A percentile compares a stretch with the other conserved stretches of the same genome.
phyloP scores from a whole-genome alignment of 2,797 vertebrate genomes.

The Morelia viridis region DNA sequence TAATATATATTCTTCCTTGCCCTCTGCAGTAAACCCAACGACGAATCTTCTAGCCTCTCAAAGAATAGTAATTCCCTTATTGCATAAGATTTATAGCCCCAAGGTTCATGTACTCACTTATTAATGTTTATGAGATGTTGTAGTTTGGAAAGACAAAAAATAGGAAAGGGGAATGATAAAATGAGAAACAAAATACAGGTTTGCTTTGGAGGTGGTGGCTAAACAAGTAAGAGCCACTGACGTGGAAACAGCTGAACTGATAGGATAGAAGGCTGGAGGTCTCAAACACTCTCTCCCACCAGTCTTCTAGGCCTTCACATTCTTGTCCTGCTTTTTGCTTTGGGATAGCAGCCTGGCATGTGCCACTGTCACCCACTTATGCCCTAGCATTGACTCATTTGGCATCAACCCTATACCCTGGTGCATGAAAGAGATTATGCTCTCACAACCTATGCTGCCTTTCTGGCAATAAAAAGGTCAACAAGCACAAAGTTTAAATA shows the following conservation, averaged over 20 bases:
- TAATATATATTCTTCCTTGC: background rate
- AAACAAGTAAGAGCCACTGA: background rate
- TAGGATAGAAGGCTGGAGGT: background rate
- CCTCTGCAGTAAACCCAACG: background rate
- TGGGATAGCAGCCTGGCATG: background rate
- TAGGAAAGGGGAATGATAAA: background rate
- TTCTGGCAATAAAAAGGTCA: background rate
- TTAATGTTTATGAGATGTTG: background rate
- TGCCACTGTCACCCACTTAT: background rate
- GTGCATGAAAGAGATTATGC: background rate
- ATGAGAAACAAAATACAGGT: background rate
- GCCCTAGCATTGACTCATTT: background rate
- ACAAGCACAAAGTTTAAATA: background rate
- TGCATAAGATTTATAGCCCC: background rate
- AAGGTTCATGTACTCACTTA: background rate
- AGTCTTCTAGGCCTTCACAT: background rate
- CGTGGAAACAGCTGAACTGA: background rate
- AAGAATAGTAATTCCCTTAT: background rate
- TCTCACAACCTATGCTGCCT: background rate
- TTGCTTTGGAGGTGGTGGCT: background rate
- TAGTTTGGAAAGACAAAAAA: background rate
- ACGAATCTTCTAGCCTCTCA: background rate
- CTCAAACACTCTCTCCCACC: background rate
- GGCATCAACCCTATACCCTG: background rate
- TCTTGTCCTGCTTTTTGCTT: background rate